Conservation (phyloP, 1,140 invertebrate species). For the Hyposmocoma kahamanoa region DNA sequence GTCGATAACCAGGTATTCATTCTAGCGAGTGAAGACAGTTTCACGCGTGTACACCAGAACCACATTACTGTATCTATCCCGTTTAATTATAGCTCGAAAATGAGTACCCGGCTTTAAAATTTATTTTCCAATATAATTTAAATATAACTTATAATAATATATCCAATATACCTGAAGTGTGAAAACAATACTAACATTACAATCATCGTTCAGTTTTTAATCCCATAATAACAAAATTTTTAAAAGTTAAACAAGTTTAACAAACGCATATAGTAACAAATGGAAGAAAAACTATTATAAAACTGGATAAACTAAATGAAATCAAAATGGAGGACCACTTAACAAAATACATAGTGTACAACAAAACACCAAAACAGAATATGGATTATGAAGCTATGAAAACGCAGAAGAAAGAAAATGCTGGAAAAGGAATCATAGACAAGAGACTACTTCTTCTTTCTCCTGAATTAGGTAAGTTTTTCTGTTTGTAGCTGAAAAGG, state of each 20-base stretch:
- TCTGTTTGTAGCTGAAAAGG: too few relatives aligned
- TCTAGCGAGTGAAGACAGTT: too few relatives aligned
- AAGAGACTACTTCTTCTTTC: slow-evolving; percentile 46
- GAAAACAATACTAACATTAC: background rate
- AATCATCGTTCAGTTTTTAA: too few relatives aligned
- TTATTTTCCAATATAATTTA: background rate
- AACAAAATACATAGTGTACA: slow-evolving; percentile 54
- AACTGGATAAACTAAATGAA: background rate
- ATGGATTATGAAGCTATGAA: slow-evolving; percentile 45
- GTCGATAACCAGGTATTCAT: too few relatives aligned
- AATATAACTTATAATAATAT: background rate
- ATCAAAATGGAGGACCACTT: slow-evolving; percentile 31
- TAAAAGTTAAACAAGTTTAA: background rate
- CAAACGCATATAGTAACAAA: background rate
- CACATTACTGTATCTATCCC: too few relatives aligned
- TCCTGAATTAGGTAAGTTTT: slow-evolving; percentile 35
- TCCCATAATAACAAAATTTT: too few relatives aligned
- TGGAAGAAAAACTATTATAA: background rate
- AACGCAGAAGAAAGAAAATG: slow-evolving; percentile 31
- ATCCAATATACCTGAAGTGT: background rate
- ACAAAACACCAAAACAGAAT: slow-evolving; percentile 42
- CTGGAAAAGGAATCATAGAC: slow-evolving; percentile 29
- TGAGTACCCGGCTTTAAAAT: too few relatives aligned
- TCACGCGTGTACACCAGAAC: too few relatives aligned
- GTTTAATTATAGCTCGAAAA: too few relatives aligned